Evolutionary conservation across 2,113 vertebrate genomes (phyloP).

Genomic region (Crotalus horridus): DNA sequence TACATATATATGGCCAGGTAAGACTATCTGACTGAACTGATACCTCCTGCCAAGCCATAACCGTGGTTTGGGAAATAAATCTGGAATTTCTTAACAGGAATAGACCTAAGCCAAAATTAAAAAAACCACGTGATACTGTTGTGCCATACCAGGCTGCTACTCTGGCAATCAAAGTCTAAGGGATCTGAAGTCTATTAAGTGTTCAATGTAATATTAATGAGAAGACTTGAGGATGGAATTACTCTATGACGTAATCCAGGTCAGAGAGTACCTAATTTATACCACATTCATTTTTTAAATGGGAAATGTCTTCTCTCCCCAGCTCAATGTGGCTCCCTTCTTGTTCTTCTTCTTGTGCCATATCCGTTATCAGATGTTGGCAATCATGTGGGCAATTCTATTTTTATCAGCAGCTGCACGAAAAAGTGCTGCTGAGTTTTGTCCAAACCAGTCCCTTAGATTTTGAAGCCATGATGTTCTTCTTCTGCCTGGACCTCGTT

Average conservation of each 20-base stretch:
- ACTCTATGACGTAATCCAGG: neutral
- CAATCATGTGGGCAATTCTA: too few relatives aligned
- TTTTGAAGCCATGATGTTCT: too few relatives aligned
- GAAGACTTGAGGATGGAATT: neutral
- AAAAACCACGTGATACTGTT: neutral
- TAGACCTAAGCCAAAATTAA: neutral
- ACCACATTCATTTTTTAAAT: neutral
- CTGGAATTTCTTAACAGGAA: neutral
- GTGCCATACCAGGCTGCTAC: neutral
- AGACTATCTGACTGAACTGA: neutral
- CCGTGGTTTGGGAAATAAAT: neutral
- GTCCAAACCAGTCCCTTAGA: too few relatives aligned
- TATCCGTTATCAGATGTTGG: too few relatives aligned
- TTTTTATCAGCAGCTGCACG: too few relatives aligned
- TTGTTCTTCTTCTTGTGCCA: too few relatives aligned
- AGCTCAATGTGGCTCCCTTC: neutral
- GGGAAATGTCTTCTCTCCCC: neutral
- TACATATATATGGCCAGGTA: neutral
- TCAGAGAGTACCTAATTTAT: neutral
- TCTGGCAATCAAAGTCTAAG: neutral
- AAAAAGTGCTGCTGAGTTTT: too few relatives aligned
- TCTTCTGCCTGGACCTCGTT: too few relatives aligned
- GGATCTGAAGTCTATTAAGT: neutral
- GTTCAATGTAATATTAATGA: neutral
- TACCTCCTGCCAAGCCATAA: neutral